Conservation (phyloP, 2,797 vertebrate species). For the Esox masquinongy region DNA sequence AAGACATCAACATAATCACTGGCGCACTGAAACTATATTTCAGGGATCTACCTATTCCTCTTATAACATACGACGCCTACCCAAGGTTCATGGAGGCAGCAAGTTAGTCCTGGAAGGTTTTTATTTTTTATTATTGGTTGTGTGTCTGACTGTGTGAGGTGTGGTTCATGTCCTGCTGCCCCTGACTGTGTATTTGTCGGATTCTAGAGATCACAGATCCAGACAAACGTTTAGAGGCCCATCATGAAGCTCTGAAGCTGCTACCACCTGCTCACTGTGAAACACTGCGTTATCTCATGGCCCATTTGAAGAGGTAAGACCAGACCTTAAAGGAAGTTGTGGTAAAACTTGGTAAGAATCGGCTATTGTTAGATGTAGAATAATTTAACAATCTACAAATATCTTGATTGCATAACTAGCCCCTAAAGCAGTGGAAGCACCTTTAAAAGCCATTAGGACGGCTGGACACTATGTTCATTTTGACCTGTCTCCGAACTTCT, state of each 20-base stretch:
- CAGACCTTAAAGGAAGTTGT: not conserved
- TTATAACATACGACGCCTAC: constrained; percentile 97
- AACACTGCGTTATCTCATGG: constrained; percentile 96
- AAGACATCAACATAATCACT: constrained; percentile 99
- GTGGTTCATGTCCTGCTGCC: no score
- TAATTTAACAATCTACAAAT: not conserved
- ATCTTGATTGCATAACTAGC: not conserved
- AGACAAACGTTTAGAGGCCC: constrained; percentile 90
- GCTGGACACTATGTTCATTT: not conserved
- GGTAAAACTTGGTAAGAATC: not conserved
- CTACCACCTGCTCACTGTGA: constrained; percentile 97
- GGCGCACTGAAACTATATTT: constrained; percentile 99
- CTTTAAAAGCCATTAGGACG: not conserved
- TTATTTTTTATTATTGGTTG: not conserved
- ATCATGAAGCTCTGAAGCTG: constrained; percentile 93
- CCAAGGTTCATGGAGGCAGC: constrained; percentile 95
- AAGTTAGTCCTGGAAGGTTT: constrained; percentile 79
- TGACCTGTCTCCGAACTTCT: no score
- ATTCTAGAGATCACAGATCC: constrained; percentile 86
- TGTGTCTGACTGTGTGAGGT: constrained; percentile 25
- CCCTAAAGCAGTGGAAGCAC: not conserved
- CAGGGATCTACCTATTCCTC: constrained; percentile 97
- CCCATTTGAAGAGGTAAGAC: constrained; percentile 91
- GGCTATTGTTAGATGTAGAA: not conserved
- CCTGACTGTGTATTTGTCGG: constrained; percentile 2